Percentiles rank a stretch among this genome's conserved stretches.
These are phyloP conservation scores for Maconellicoccus hirsutus DNA, from an alignment of 1,140 invertebrate species.

Conservation along the genomic window DNA sequence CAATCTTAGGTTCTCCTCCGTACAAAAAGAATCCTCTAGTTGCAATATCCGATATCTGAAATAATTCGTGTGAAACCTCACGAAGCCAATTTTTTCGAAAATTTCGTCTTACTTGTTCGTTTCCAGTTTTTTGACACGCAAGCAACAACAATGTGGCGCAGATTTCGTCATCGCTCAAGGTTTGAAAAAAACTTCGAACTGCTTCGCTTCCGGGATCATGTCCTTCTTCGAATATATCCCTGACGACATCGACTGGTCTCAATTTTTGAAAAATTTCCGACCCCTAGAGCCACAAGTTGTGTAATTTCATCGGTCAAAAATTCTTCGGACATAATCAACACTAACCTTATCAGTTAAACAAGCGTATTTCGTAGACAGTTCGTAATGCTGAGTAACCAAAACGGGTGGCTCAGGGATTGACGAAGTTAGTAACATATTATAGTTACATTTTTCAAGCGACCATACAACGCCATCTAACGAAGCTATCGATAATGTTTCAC, in stretches of 20 bases:
- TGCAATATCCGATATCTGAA: constrained; percentile 65
- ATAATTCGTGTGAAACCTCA: too few relatives aligned
- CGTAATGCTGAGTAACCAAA: constrained; percentile 30
- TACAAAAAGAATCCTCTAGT: constrained; percentile 85
- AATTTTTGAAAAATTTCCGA: constrained; percentile 71
- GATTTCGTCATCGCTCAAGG: constrained; percentile 71
- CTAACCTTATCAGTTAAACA: constrained; percentile 66
- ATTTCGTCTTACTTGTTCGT: constrained; percentile 6
- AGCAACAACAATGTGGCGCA: constrained; percentile 78
- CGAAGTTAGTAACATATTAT: background rate
- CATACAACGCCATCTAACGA: constrained; percentile 52
- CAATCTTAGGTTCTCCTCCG: constrained; percentile 56
- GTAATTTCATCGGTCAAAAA: background rate
- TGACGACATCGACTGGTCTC: constrained; percentile 72
- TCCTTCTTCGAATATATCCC: constrained; percentile 64
- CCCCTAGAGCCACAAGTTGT: constrained; percentile 40
- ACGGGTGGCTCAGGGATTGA: constrained; percentile 25
- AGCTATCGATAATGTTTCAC: constrained; percentile 62
- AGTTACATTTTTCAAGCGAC: constrained; percentile 39
- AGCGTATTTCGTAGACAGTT: constrained; percentile 62
- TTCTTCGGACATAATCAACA: background rate
- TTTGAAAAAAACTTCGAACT: constrained; percentile 72
- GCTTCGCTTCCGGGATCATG: constrained; percentile 72
- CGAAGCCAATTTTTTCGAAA: too few relatives aligned
- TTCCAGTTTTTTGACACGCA: constrained; percentile 47